Percentiles rank a stretch among this genome's conserved stretches.
phyloP scores from a whole-genome alignment of 92 coral and sea anemone species.

The Umimayanthus kanabou region DNA sequence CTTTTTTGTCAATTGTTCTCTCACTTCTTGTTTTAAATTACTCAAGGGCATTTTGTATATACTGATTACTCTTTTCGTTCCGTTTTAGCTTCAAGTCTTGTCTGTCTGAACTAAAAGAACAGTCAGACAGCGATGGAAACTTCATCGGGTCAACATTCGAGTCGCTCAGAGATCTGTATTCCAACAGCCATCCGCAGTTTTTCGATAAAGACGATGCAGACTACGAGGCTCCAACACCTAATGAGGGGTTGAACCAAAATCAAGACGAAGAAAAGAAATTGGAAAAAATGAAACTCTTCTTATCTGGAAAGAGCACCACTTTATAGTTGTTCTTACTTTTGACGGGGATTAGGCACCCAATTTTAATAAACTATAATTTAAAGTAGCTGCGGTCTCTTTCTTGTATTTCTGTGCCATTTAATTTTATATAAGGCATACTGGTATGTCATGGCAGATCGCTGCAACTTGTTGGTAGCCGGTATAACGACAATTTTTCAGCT shows the following conservation, averaged over 20 bases:
- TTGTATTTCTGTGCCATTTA: too few species aligned
- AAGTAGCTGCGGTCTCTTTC: too few species aligned
- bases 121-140: constrained; percentile 82
- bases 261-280: constrained; percentile 42
- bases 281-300: constrained; percentile 54
- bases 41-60: not conserved
- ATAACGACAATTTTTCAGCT: too few species aligned
- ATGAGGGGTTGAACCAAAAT: constrained; percentile 51
- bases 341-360: too few species aligned
- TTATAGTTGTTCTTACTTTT: not conserved
- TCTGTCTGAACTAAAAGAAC: constrained; percentile 66
- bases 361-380: not conserved
- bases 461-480: too few species aligned
- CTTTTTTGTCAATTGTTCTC: too few species aligned
- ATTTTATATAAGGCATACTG: too few species aligned
- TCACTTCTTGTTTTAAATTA: not conserved
- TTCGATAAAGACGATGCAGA: constrained; percentile 59
- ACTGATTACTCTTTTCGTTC: not conserved
- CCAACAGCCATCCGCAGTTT: constrained; percentile 51
- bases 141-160: constrained; percentile 80
- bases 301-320: constrained; percentile 52
- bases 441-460: too few species aligned
- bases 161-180: constrained; percentile 66
- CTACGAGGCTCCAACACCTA: constrained; percentile 58
- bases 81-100: constrained; percentile 64